Percentiles rank a stretch among this genome's conserved stretches.
phyloP scores from a whole-genome alignment of 2,113 vertebrate species.

The Dendrocopos noguchii region DNA sequence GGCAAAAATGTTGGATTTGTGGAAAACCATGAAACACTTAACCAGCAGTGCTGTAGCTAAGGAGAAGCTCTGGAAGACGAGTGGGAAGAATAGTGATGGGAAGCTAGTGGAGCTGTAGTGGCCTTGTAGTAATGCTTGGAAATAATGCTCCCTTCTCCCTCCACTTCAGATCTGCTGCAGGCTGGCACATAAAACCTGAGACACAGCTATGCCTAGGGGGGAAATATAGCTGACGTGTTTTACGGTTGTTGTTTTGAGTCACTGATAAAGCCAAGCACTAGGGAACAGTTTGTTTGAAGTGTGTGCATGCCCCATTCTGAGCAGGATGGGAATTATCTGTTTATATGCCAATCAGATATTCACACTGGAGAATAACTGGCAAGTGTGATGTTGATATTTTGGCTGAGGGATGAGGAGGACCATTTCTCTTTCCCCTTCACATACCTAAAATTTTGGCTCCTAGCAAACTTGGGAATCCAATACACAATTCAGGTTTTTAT shows the following conservation, averaged over 20 bases:
- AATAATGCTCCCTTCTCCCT: neutral
- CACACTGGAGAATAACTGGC: neutral
- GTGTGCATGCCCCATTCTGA: neutral
- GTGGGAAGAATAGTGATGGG: accelerated
- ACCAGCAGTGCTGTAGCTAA: neutral
- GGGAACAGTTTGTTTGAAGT: slow-evolving; percentile 17
- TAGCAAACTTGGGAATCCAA: neutral
- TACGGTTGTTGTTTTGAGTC: slow-evolving; percentile 14
- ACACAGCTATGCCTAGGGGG: neutral
- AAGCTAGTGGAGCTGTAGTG: neutral
- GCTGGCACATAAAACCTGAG: neutral
- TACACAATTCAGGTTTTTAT: slow-evolving; percentile 4
- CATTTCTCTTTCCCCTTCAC: neutral
- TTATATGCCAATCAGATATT: slow-evolving; percentile 15
- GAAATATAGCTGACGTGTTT: neutral
- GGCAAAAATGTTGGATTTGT: neutral
- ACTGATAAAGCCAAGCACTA: neutral
- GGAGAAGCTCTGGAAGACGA: neutral
- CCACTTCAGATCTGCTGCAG: neutral
- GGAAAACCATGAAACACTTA: neutral
- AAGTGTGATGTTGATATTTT: slow-evolving; percentile 8
- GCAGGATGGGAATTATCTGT: neutral
- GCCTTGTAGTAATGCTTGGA: neutral
- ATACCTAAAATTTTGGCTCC: slow-evolving; percentile 35
- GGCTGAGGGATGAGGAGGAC: neutral